Evolutionary conservation across 2,797 vertebrate genomes (phyloP).

Genomic region (Ctenosaura bakeri): DNA sequence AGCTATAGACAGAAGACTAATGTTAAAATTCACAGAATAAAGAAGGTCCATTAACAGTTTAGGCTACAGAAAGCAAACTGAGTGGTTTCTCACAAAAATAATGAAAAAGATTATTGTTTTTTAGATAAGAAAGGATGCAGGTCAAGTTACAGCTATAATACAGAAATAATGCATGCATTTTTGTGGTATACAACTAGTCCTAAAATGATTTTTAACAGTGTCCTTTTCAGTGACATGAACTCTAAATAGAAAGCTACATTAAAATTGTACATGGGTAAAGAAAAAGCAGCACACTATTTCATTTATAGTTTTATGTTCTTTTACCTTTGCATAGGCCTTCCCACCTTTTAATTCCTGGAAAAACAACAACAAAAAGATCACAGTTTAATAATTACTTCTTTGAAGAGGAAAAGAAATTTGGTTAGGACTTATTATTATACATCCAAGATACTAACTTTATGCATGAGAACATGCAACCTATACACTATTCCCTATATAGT

Average conservation of each 20-base stretch:
- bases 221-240: neutral
- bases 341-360: constrained; percentile 95
- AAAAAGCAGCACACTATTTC: constrained; percentile 42
- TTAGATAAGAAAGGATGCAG: neutral
- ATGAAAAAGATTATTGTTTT: neutral
- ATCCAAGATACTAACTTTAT: neutral
- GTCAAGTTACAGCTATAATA: too few species aligned
- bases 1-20: constrained; percentile 82
- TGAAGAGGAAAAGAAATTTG: neutral
- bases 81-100: neutral
- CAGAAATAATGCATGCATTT: neutral
- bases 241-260: neutral
- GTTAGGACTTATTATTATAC: constrained; percentile 15
- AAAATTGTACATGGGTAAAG: constrained; percentile 21
- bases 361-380: constrained; percentile 53
- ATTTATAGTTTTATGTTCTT: constrained; percentile 31
- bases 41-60: constrained; percentile 20
- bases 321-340: constrained; percentile 96
- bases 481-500: neutral
- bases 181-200: neutral
- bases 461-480: neutral
- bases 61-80: neutral
- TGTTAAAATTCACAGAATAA: constrained; percentile 30
- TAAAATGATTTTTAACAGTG: constrained; percentile 1
- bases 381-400: constrained; percentile 38